Evolutionary conservation across 2,888 invertebrate species (phyloP).

Genomic region (Monochamus alternatus): DNA sequence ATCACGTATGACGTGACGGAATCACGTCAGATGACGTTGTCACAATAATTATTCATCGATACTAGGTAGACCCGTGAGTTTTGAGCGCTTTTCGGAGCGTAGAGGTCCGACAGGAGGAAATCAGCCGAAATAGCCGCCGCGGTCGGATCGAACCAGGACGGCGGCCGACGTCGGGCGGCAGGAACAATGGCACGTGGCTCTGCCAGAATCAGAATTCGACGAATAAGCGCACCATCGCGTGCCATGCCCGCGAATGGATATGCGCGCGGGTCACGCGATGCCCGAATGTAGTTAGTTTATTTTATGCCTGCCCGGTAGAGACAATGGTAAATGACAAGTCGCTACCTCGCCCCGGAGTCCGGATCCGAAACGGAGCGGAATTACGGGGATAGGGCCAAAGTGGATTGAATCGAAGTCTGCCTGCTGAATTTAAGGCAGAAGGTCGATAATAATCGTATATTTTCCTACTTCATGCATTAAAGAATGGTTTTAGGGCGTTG

Average conservation of each 20-base stretch:
- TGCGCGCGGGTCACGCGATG: slow-evolving; percentile 66
- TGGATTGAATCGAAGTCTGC: too few relatives aligned
- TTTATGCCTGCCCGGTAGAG: slow-evolving; percentile 41
- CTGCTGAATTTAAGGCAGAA: neutral
- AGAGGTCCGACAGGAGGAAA: neutral
- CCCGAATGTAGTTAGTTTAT: slow-evolving; percentile 66
- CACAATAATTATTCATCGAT: too few relatives aligned
- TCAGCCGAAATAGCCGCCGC: neutral
- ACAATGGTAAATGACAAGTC: slow-evolving; percentile 40
- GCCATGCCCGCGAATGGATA: slow-evolving; percentile 64
- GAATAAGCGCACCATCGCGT: slow-evolving; percentile 66
- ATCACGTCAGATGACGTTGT: too few relatives aligned
- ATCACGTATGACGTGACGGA: too few relatives aligned
- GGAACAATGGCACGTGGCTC: slow-evolving; percentile 38
- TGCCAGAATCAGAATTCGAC: slow-evolving; percentile 66
- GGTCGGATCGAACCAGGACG: slow-evolving; percentile 24
- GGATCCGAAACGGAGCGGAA: too few relatives aligned
- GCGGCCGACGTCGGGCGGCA: slow-evolving; percentile 18
- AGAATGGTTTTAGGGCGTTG: too few relatives aligned
- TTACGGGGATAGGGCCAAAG: too few relatives aligned
- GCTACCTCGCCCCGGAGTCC: slow-evolving; percentile 29
- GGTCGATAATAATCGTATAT: neutral
- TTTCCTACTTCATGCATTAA: too few relatives aligned
- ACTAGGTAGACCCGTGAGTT: too few relatives aligned
- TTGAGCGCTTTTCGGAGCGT: too few relatives aligned